phyloP scores from a whole-genome alignment of 2,797 vertebrate species.

The Urocyon cinereoargenteus region DNA sequence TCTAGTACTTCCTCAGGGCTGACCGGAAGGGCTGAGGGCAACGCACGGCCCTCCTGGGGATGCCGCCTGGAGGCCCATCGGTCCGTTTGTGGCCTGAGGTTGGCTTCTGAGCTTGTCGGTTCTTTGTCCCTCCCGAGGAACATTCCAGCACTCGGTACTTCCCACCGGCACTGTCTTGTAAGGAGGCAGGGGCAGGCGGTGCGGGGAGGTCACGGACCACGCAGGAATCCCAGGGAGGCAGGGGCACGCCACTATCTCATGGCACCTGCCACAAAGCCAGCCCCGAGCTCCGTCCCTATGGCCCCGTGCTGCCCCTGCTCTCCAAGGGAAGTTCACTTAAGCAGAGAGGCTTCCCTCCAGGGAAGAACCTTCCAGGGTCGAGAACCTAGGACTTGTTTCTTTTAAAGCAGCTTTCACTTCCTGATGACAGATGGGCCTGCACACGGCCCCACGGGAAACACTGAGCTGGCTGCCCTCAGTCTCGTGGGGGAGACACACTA shows the following conservation, averaged over 20 bases:
- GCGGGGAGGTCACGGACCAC: not conserved
- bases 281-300: not conserved
- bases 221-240: not conserved
- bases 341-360: slow-evolving; percentile 47
- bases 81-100: not conserved
- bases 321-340: not conserved
- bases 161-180: too few species aligned
- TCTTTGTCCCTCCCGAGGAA: not conserved
- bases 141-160: not conserved
- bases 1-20: not conserved
- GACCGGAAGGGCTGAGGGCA: too few species aligned
- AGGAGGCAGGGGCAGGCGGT: too few species aligned
- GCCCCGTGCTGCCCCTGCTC: not conserved
- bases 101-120: not conserved
- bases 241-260: not conserved
- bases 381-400: slow-evolving; percentile 45
- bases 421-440: not conserved
- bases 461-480: not conserved
- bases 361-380: not conserved
- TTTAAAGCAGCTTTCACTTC: slow-evolving; percentile 49
- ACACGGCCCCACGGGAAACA: not conserved
- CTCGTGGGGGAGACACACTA: not conserved
- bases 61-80: not conserved
- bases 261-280: not conserved
- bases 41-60: not conserved